A percentile compares a stretch with the other conserved stretches of the same genome.
phyloP scores from a whole-genome alignment of 2,797 vertebrate species.

The Anableps anableps region DNA sequence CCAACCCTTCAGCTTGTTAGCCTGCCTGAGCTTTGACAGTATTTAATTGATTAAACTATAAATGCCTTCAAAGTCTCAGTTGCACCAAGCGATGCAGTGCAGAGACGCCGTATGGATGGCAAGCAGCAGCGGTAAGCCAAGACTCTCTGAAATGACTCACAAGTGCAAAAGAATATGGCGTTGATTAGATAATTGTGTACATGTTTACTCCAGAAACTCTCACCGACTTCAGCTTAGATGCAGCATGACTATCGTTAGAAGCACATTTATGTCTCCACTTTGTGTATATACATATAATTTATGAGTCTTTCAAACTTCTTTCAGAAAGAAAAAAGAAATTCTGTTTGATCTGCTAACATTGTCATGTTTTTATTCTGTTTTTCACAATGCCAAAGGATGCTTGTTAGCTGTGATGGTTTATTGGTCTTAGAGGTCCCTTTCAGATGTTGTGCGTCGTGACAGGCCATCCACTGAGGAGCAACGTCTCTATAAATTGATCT shows the following conservation, averaged over 20 bases:
- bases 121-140: slow-evolving; percentile 40
- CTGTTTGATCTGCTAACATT: slow-evolving; percentile 59
- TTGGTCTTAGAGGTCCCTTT: slow-evolving; percentile 55
- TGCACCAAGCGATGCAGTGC: slow-evolving; percentile 42
- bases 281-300: slow-evolving; percentile 8
- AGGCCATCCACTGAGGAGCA: slow-evolving; percentile 57
- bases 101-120: slow-evolving; percentile 37
- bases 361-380: slow-evolving; percentile 56
- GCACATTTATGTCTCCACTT: slow-evolving; percentile 42
- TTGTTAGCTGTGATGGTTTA: slow-evolving; percentile 67
- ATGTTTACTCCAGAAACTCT: slow-evolving; percentile 61
- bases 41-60: slow-evolving; percentile 70
- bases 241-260: slow-evolving; percentile 49
- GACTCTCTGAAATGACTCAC: slow-evolving; percentile 51
- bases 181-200: slow-evolving; percentile 71
- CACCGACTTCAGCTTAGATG: slow-evolving; percentile 53
- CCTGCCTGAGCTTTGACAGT: slow-evolving; percentile 60
- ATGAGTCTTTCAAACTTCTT: slow-evolving; percentile 44
- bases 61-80: slow-evolving; percentile 59
- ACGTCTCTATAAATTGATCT: slow-evolving; percentile 56
- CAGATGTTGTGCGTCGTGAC: slow-evolving; percentile 32
- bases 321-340: slow-evolving; percentile 50
- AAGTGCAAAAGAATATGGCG: slow-evolving; percentile 61
- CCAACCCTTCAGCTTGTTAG: slow-evolving; percentile 52
- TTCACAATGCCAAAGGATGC: slow-evolving; percentile 40